Percentiles rank a stretch among this genome's conserved stretches.
phyloP scores from a whole-genome alignment of 1,140 invertebrate genomes.

The Drosophila carrolli region DNA sequence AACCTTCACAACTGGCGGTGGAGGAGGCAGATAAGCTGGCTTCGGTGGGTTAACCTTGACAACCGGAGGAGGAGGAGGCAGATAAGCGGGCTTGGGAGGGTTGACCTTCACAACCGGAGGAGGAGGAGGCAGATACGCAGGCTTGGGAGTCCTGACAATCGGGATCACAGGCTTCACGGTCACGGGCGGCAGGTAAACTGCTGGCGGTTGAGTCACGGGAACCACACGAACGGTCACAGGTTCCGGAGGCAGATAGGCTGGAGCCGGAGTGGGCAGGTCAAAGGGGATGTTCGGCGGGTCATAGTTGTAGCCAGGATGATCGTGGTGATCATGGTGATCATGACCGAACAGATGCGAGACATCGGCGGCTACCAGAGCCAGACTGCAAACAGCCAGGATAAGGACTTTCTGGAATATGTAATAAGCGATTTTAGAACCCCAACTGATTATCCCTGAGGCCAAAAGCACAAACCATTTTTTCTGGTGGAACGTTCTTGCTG shows the following conservation, averaged over 20 bases:
- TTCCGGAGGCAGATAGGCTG: conserved; percentile 49
- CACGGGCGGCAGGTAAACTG: conserved; percentile 59
- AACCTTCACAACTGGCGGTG: conserved; percentile 22
- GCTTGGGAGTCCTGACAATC: conserved; percentile 9
- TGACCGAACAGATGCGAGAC: conserved; percentile 70
- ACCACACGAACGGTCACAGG: conserved; percentile 19
- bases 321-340: conserved; percentile 60
- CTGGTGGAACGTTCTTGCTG: conserved; percentile 57
- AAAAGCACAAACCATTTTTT: conserved; percentile 55
- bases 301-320: conserved; percentile 73
- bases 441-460: neutral
- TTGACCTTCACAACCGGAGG: conserved; percentile 7
- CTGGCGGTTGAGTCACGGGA: conserved; percentile 27
- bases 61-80: conserved; percentile 37
- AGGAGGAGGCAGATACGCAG: conserved; percentile 38
- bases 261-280: conserved; percentile 58
- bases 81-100: conserved; percentile 2
- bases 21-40: conserved; percentile 51
- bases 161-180: conserved; percentile 15
- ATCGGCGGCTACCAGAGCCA: conserved; percentile 72
- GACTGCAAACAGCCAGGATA: conserved; percentile 48
- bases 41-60: conserved; percentile 23
- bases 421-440: neutral
- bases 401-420: conserved; percentile 65
- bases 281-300: conserved; percentile 66